Evolutionary conservation across 1,140 invertebrate species (phyloP).

Genomic region (Venustaconcha ellipsiformis): DNA sequence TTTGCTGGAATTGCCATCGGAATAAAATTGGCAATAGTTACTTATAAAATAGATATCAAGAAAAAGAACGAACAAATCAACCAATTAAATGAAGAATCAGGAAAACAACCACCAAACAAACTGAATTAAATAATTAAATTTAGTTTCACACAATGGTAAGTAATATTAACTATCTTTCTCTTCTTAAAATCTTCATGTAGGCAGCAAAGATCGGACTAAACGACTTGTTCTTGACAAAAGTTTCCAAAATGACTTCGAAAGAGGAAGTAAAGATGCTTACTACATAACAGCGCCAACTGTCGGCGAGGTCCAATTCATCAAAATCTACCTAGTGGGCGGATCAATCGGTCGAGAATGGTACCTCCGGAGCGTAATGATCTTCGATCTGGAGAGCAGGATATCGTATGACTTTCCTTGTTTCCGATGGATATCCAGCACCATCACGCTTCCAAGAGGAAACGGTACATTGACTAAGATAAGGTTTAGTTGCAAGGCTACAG

Average conservation of each 20-base stretch:
- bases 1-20: too few species aligned
- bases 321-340: constrained; percentile 26
- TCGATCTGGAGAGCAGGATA: constrained; percentile 19
- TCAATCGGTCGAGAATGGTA: constrained; percentile 24
- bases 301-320: constrained; percentile 22
- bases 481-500: too few species aligned
- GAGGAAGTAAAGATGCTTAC: constrained; percentile 27
- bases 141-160: too few species aligned
- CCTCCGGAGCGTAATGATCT: constrained; percentile 20
- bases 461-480: constrained; percentile 1
- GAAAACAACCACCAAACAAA: too few species aligned
- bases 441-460: constrained; percentile 22
- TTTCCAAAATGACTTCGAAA: constrained; percentile 28
- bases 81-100: too few species aligned
- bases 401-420: constrained; percentile 19
- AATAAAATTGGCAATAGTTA: too few species aligned
- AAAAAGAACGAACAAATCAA: too few species aligned
- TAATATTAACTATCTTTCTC: too few species aligned
- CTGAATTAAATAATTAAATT: too few species aligned
- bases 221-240: constrained; percentile 20
- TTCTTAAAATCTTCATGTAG: constrained; percentile 2
- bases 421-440: constrained; percentile 16
- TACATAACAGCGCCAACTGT: constrained; percentile 21
- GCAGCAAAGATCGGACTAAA: constrained; percentile 25
- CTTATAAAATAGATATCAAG: too few species aligned